These are phyloP conservation scores for Rhorus exstirpatorius DNA, from an alignment of 2,888 invertebrate genomes.

Conservation along the genomic window DNA sequence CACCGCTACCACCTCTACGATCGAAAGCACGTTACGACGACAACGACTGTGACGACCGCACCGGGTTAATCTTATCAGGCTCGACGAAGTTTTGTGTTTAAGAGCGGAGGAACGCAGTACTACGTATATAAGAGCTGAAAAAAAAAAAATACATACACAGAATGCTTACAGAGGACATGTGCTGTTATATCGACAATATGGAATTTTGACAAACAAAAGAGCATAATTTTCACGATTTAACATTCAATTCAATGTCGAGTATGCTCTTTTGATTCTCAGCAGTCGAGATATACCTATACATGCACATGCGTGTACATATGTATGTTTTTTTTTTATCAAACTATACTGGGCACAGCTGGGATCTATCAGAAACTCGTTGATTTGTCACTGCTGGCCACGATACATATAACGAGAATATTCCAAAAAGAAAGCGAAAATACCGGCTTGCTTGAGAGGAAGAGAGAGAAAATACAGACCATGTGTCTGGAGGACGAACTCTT, in stretches of 20 bases:
- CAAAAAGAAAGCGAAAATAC: slow-evolving; percentile 47
- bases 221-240: not conserved
- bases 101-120: slow-evolving; percentile 27
- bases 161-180: not conserved
- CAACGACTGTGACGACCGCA: slow-evolving; percentile 32
- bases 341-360: slow-evolving; percentile 31
- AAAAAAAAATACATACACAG: not conserved
- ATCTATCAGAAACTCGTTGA: slow-evolving; percentile 26
- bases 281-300: slow-evolving; percentile 3
- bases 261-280: not conserved
- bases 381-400: slow-evolving; percentile 26
- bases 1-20: slow-evolving; percentile 28
- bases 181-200: not conserved
- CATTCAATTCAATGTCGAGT: not conserved
- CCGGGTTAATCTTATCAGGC: slow-evolving; percentile 65
- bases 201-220: not conserved
- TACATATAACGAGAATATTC: not conserved
- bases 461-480: not conserved
- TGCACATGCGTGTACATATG: not conserved
- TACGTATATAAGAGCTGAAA: slow-evolving; percentile 10
- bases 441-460: slow-evolving; percentile 1
- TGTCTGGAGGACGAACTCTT: slow-evolving; percentile 16
- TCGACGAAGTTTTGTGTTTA: slow-evolving; percentile 35
- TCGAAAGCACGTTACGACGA: slow-evolving; percentile 35
- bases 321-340: slow-evolving; percentile 11